Evolutionary conservation across 2,888 invertebrate species (phyloP).

Genomic region (Empis livida): DNA sequence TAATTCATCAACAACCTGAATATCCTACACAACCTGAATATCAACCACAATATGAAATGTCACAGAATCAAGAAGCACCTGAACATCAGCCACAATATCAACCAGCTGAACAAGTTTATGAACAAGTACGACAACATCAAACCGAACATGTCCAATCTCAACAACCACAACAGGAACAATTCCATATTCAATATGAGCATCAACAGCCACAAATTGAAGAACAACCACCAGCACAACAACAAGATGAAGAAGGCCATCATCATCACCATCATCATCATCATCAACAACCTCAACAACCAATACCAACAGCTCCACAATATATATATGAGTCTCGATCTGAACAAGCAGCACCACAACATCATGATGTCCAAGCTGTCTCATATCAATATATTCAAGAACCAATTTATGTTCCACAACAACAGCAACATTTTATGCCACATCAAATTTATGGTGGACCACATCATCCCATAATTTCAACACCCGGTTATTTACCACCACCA

Average conservation of each 20-base stretch:
- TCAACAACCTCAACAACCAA: background rate
- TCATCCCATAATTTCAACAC: background rate
- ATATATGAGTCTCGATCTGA: constrained; percentile 4
- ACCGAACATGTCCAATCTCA: constrained; percentile 10
- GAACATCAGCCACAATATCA: constrained; percentile 9
- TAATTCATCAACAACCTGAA: background rate
- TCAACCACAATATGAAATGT: constrained; percentile 12
- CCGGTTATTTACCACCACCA: background rate
- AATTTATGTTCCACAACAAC: background rate
- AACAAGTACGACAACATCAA: constrained; percentile 12
- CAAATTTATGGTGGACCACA: background rate
- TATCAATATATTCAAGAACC: background rate
- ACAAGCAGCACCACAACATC: constrained; percentile 1
- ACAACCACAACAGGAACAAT: background rate
- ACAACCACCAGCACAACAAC: constrained; percentile 7
- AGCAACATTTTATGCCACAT: background rate
- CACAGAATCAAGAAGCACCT: constrained; percentile 11
- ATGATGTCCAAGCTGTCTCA: background rate
- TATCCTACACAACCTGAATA: constrained; percentile 7
- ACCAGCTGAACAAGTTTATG: constrained; percentile 4
- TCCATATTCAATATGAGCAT: background rate
- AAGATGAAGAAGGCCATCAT: background rate
- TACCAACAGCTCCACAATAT: background rate
- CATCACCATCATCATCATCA: background rate
- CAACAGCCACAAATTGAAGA: background rate